A percentile compares a stretch with the other conserved stretches of the same genome.
Conservation (phyloP, 2,797 vertebrate genomes). For the Eptatretus atami region DNA sequence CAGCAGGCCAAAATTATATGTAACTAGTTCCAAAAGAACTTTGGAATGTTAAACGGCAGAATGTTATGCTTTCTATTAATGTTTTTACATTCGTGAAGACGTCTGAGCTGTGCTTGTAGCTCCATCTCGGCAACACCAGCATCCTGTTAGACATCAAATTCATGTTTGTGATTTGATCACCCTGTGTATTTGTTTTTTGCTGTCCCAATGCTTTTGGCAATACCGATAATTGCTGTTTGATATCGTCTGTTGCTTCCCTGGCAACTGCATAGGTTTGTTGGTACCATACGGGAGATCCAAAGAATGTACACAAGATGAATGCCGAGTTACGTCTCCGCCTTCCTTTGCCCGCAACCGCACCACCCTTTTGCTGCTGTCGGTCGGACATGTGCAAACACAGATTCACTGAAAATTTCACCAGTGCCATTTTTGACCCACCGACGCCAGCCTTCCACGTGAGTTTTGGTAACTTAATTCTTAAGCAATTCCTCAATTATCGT, state of each 20-base stretch:
- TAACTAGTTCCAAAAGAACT: not conserved
- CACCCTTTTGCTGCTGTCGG: slow-evolving; percentile 75
- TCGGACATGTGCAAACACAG: slow-evolving; percentile 82
- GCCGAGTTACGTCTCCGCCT: slow-evolving; percentile 46
- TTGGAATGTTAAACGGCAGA: too few species aligned
- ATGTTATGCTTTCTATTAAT: too few species aligned
- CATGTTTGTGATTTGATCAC: not conserved
- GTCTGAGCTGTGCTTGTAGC: too few species aligned
- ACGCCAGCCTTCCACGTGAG: slow-evolving; percentile 12
- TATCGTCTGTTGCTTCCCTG: not conserved
- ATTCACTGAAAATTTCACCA: slow-evolving; percentile 55
- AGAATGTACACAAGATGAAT: slow-evolving; percentile 44
- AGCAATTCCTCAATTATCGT: too few species aligned
- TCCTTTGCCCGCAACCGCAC: slow-evolving; percentile 56
- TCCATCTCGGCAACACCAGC: too few species aligned
- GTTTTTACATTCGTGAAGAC: too few species aligned
- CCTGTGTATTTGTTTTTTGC: not conserved
- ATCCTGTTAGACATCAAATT: too few species aligned
- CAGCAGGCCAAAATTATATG: slow-evolving; percentile 13
- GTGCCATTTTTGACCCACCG: slow-evolving; percentile 32
- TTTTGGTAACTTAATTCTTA: too few species aligned
- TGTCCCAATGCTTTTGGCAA: not conserved
- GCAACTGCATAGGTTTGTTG: slow-evolving; percentile 32
- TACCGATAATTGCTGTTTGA: not conserved
- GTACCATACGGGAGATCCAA: slow-evolving; percentile 44